Evolutionary conservation across 2,888 invertebrate species (phyloP), one percentile per base, ranked within the genome.

Genomic region (Leuctra nigra): DNA sequence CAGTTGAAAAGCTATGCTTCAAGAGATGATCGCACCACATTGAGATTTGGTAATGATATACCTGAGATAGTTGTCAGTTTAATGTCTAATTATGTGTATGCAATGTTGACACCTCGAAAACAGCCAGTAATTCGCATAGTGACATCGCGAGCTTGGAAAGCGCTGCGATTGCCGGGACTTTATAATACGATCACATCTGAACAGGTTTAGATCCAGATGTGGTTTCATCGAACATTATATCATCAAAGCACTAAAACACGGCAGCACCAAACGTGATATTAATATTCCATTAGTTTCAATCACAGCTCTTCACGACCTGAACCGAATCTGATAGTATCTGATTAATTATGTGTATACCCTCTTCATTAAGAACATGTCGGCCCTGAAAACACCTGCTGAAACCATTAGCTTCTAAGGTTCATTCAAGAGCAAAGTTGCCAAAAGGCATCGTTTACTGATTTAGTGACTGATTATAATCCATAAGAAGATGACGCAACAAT

Each of bases 271-370:
- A 41, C 18, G 41, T 41, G 41, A 41, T 18, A 41, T 41, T 41
- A 41, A 41, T 41, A 41, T 41, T 41, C 41, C 18, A 41, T 41
- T 41, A 41, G 41, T 20, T 41, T 41, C 6, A 41, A 41, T 41
- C 41, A 41, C 41, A 41, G 14, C 6, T n/a, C n/a, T 18, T 2
- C 16, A 18, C 6, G 18, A 16, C 9, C 20, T 3, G 41, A 18
- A 20, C 41, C 11, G 41, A 41, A 41, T 41, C 16, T 41, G 18
- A 18, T 18, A 3, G 41, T 29, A 16, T 16, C 38, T 38, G 41
- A 41, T 41, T 41, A 16, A 41, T 18, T 41, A 41, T 11, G 29
- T 41, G 41, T 41, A 29, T 29, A 41, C 20, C 20, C 16, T 4
- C 11, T 20, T 41, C 41, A 41, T 41, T 41, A 41, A 41, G 18